Conservation (phyloP, 2,113 vertebrate genomes). For the Eidolon helvum region DNA sequence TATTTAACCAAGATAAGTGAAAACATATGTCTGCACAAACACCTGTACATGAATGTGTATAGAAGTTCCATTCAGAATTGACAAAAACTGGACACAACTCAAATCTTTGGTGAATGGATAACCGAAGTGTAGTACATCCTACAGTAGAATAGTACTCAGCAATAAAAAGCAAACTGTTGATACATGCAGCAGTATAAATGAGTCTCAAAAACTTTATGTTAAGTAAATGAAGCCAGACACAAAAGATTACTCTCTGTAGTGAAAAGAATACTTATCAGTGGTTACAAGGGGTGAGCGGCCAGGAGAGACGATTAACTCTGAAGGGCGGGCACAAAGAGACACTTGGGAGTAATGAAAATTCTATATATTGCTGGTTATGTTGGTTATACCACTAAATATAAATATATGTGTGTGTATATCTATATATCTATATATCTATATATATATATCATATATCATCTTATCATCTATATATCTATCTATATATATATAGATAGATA, state of each 20-base stretch:
- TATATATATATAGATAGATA: too few relatives aligned
- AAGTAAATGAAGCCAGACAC: accelerated
- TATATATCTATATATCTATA: too few relatives aligned
- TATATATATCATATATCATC: too few relatives aligned
- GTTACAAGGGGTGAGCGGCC: too few relatives aligned
- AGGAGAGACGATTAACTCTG: neutral
- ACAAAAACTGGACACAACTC: neutral
- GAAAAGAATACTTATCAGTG: neutral
- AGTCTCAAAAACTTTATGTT: neutral
- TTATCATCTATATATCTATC: too few relatives aligned
- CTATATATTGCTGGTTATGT: neutral
- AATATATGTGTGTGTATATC: neutral
- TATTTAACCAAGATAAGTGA: neutral
- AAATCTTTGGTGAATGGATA: neutral
- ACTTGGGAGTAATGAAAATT: neutral
- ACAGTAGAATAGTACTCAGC: neutral
- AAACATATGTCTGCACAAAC: neutral
- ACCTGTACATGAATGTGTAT: neutral
- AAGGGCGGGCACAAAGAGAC: neutral
- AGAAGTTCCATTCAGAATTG: neutral
- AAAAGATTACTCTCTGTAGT: accelerated
- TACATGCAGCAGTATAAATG: accelerated
- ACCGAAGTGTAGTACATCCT: accelerated
- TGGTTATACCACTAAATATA: neutral
- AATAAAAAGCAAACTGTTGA: neutral